A percentile compares a stretch with the other conserved stretches of the same genome.
These are phyloP conservation scores for Trichogramma dendrolimi DNA, from an alignment of 2,888 invertebrate species.

Conservation along the genomic window DNA sequence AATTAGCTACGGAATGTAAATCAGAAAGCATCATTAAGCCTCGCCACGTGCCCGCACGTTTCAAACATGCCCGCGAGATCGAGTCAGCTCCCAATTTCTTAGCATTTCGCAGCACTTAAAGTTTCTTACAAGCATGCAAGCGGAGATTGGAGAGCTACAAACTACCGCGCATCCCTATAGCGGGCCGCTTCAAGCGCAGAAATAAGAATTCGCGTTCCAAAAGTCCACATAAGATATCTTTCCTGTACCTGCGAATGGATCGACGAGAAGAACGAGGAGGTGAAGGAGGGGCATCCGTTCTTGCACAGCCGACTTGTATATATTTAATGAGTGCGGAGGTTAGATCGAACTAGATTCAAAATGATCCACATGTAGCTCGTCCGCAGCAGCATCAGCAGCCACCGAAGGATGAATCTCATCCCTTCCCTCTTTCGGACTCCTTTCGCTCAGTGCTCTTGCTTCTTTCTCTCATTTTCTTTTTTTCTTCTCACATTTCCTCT, in stretches of 20 bases:
- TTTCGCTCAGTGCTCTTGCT: conserved; percentile 1
- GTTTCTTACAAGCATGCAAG: background rate
- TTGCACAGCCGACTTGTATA: conserved; percentile 26
- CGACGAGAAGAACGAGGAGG: too few species aligned
- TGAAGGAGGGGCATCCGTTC: conserved; percentile 2
- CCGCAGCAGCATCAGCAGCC: background rate
- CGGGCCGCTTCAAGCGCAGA: too few species aligned
- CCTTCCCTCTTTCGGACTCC: conserved; percentile 1
- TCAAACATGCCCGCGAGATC: too few species aligned
- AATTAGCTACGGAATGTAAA: too few species aligned
- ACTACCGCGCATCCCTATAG: background rate
- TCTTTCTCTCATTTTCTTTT: too few species aligned
- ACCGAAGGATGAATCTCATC: conserved; percentile 32
- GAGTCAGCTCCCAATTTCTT: too few species aligned
- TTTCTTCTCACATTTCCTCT: background rate
- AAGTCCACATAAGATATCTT: too few species aligned
- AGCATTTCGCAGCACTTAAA: background rate
- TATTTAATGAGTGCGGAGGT: conserved; percentile 39
- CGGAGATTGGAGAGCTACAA: background rate
- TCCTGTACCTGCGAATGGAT: too few species aligned
- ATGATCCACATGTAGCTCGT: conserved; percentile 27
- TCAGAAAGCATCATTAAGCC: too few species aligned
- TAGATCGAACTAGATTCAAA: conserved; percentile 36
- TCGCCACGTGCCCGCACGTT: too few species aligned
- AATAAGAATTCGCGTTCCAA: too few species aligned